A percentile compares a stretch with the other conserved stretches of the same genome.
These are phyloP conservation scores for Globia sparganii DNA, from an alignment of 2,888 invertebrate species.

Conservation along the genomic window DNA sequence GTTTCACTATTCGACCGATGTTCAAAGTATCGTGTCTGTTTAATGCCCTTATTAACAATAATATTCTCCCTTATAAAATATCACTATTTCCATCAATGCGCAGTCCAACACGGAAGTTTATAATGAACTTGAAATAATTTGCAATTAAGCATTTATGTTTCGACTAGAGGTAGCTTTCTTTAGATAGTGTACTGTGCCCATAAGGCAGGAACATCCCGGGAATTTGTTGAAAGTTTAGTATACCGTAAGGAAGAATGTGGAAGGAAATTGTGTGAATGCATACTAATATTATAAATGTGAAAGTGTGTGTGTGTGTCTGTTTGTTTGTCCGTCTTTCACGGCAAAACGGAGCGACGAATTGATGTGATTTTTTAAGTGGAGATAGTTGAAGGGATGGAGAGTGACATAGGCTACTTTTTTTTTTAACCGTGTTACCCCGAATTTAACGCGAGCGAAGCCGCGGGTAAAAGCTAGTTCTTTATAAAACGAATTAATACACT, in stretches of 20 bases:
- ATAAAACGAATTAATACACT: too few relatives aligned
- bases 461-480: too few relatives aligned
- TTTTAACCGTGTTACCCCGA: too few relatives aligned
- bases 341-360: too few relatives aligned
- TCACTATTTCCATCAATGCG: not conserved
- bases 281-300: too few relatives aligned
- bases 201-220: not conserved
- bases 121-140: slow-evolving; percentile 48
- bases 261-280: slow-evolving; percentile 3
- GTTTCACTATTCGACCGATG: too few relatives aligned
- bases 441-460: too few relatives aligned
- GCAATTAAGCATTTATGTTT: slow-evolving; percentile 51
- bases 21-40: not conserved
- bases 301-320: too few relatives aligned
- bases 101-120: slow-evolving; percentile 29
- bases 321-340: too few relatives aligned
- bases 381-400: too few relatives aligned
- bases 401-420: too few relatives aligned
- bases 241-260: not conserved
- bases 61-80: not conserved
- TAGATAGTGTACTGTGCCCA: slow-evolving; percentile 34
- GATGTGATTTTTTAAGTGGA: too few relatives aligned
- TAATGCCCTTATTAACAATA: not conserved
- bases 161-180: slow-evolving; percentile 40
- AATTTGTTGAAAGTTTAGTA: not conserved